Base-by-base conservation (phyloP, 2,113 vertebrate genomes). In the Leptobrachium ailaonicum region DNA sequence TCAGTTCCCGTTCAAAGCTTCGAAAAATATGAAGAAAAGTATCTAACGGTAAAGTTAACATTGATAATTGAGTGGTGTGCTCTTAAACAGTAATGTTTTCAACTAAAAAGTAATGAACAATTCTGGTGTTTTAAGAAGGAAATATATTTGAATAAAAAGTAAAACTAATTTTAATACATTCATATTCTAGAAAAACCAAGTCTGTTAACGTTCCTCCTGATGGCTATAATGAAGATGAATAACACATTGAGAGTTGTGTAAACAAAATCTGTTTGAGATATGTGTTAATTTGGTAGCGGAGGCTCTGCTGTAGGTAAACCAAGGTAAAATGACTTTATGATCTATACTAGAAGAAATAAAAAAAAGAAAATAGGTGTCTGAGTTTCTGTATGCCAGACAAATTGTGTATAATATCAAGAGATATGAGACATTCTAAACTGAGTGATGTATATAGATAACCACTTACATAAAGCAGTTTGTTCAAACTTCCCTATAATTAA, bases 181-280 rank as follows among this genome's bases (percentile, higher is more conserved):
- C 47, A 76, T 50, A 76, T 66, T 40, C 13, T 42, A 50, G 40
- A 54, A 67, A 76, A 76, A 32, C 12, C 9, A 50, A 53, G 66
- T 40, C 47, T 41, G 54, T 67, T 68, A 71, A 71, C 32, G 1
- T 41, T 43, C 41, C 66, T 41, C 50, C 11, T 73, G 4, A 68
- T 42, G 40, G 75, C 64, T 68, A 20, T 76, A 76, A 76, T 76
- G 75, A 67, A 76, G 64, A 76, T 67, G 4, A 50, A 76, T 76
- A 10, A 54, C 20, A n/a, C 14, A 66, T 44, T 3, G 13, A n/a
- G 45, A 56, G 43, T 47, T n/a, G 43, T 54, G 32, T 41, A 76
- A 56, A 76, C 47, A 68, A 68, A 76, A 53, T 53, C 75, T 76
- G 75, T 47, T 71, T 71, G 4, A 71, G 68, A 71, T 71, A 41